Evolutionary conservation across 2,113 vertebrate species (phyloP), one percentile per base, ranked within the genome.

Genomic region (Hystrix cristata): DNA sequence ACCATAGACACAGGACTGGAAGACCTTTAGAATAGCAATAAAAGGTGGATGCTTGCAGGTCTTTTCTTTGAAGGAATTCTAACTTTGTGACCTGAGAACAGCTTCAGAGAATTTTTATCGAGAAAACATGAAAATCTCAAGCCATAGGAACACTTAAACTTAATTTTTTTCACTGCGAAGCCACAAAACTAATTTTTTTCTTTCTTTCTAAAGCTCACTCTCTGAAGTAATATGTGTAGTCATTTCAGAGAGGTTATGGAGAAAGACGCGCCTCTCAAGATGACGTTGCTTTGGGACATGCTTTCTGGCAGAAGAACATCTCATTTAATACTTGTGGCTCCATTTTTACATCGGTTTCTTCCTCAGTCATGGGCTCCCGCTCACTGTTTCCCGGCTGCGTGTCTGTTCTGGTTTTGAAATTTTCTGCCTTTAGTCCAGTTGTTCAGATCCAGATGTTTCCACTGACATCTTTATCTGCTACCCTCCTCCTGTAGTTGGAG

Each of bases 1-100:
- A 96, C 93, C 96, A 96, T 90, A 97, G 97, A 89, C 43, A 60
- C 5, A n/a, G 59, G 90, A n/a, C 74, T 80, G 13, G 23, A 23
- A 46, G 60, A 31, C 57, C 23, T 69, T 43, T 27, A 88, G 71
- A 90, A 43, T 43, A 31, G 25, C 51, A 74, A 29, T 79, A 72
- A 76, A 62, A 64, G 34, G 55, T 46, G 19, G 83, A 59, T 38
- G 38, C 25, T 92, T 59, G 3, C 8, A 1, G 27, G 34, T 74
- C 55, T 93, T 53, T 62, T 80, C 29, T 83, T 29, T 90, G 60
- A 88, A 94, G 55, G 81, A 53, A 16, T 31, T 86, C 51, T 92
- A 64, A 81, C 31, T 67, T 74, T 57, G 4, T 48, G 53, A 91
- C 51, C 51, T 92, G 53, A 87, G 83, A 95, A 60, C 71, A 31